Evolutionary conservation across 2,888 invertebrate genomes (phyloP).

Genomic region (Agrochola lota): DNA sequence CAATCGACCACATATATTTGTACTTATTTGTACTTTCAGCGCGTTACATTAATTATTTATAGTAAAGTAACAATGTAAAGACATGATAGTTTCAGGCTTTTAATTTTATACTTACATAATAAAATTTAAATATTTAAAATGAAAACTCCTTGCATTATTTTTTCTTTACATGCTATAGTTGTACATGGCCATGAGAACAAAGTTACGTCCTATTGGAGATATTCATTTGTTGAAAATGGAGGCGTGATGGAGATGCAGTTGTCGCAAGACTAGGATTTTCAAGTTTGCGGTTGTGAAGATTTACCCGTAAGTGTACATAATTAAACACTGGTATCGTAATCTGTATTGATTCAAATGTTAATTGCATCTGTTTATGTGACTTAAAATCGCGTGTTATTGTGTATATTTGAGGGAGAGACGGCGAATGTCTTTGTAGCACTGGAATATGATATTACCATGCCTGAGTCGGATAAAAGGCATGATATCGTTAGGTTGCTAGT

Average conservation of each 20-base stretch:
- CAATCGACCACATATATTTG: slow-evolving; percentile 13
- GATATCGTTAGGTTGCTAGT: slow-evolving; percentile 38
- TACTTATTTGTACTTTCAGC: slow-evolving; percentile 10
- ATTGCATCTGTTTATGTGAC: slow-evolving; percentile 67
- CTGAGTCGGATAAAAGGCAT: slow-evolving; percentile 63
- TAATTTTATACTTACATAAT: background rate
- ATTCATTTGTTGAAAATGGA: slow-evolving; percentile 90
- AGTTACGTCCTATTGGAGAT: slow-evolving; percentile 77
- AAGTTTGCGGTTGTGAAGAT: slow-evolving; percentile 84
- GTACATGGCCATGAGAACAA: slow-evolving; percentile 65
- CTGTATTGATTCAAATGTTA: slow-evolving; percentile 71
- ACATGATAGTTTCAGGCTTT: background rate
- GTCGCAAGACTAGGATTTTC: slow-evolving; percentile 85
- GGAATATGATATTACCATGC: slow-evolving; percentile 81
- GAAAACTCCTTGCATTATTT: slow-evolving; percentile 35
- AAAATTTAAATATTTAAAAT: background rate
- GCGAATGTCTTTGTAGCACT: slow-evolving; percentile 78
- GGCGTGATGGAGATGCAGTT: slow-evolving; percentile 87
- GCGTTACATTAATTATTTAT: background rate
- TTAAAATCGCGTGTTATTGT: slow-evolving; percentile 72
- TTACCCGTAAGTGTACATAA: slow-evolving; percentile 78
- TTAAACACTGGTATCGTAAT: slow-evolving; percentile 79
- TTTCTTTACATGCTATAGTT: slow-evolving; percentile 66
- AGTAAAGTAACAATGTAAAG: slow-evolving; percentile 10
- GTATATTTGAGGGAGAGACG: slow-evolving; percentile 89